Base-by-base conservation (phyloP, 2,797 vertebrate species). In the Odontamblyopus rebecca region DNA sequence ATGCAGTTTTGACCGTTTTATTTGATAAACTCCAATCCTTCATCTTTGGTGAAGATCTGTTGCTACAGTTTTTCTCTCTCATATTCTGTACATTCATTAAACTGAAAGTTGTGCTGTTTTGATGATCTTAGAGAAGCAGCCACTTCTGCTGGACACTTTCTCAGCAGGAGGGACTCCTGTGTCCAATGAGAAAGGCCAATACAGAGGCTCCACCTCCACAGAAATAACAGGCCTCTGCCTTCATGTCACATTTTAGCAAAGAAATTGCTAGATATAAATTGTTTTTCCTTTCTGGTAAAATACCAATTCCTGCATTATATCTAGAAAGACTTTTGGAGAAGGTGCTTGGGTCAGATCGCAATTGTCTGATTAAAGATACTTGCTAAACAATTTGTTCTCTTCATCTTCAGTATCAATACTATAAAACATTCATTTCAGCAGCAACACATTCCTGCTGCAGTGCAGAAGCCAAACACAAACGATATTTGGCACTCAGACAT, bases 1-100 rank as follows among this genome's bases (percentile, higher is more conserved):
- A 48, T 48, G n/a, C 38, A 48, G 23, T 65, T 65, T 65, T 48
- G 27, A 51, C 6, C 2, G n/a, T 19, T 44, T 64, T 15, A 44
- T 41, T 15, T 48, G 19, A 15, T 44, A 44, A 26, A 66, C 13
- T 29, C 50, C 26, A 67, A 35, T 59, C 29, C 19, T 38, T 69
- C 38, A 65, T 88, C 85, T 86, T 88, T 86, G 86, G 86, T 85
- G 44, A 67, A 64, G 75, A 70, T 70, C 11, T 77, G 81, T 76
- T 78, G 82, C 84, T 74, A 83, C 74, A 23, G 74, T 48, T 61
- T 41, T 32, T 48, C 76, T 71, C 64, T 72, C 32, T 19, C 13
- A 56, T 62, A 35, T 61, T 68, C 1, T 35, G 54, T 75, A 84
- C 83, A 82, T 88, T 85, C 80, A 77, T 66, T 61, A 41, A 79